Percentiles rank a stretch among this genome's conserved stretches.
phyloP scores from a whole-genome alignment of 2,888 invertebrate genomes.

The Caenorhabditis zanzibari region DNA sequence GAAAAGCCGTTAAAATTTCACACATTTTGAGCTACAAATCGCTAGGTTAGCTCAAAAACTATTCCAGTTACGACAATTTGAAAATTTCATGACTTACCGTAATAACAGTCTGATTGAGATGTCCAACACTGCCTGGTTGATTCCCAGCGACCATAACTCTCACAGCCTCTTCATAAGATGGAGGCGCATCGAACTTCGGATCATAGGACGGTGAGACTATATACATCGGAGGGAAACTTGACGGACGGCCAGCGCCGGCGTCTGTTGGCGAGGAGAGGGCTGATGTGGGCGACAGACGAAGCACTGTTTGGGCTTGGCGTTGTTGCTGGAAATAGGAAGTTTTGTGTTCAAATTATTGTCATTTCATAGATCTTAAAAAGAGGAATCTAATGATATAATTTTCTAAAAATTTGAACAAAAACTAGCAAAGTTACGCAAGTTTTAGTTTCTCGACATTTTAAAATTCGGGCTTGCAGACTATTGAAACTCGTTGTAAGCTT shows the following conservation, averaged over 20 bases:
- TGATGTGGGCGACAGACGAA: constrained; percentile 49
- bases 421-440: not conserved
- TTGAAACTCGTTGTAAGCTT: too few species aligned
- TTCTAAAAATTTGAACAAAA: not conserved
- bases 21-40: too few species aligned
- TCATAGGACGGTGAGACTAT: constrained; percentile 62
- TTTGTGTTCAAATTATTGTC: not conserved
- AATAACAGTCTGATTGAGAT: constrained; percentile 41
- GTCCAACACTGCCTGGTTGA: not conserved
- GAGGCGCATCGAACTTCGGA: constrained; percentile 72
- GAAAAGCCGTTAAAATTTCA: not conserved
- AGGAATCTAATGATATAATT: too few species aligned
- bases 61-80: not conserved
- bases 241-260: constrained; percentile 25
- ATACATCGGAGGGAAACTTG: constrained; percentile 66
- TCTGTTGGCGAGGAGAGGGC: constrained; percentile 48
- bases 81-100: constrained; percentile 26
- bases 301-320: constrained; percentile 34
- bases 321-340: constrained; percentile 34
- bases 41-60: not conserved
- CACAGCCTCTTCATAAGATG: constrained; percentile 72
- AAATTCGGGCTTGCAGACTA: too few species aligned
- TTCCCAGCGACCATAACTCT: constrained; percentile 45
- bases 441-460: too few species aligned
- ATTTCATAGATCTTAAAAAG: too few species aligned